Conservation (phyloP, 2,797 vertebrate genomes). For the Melanotaenia maccullochi region DNA sequence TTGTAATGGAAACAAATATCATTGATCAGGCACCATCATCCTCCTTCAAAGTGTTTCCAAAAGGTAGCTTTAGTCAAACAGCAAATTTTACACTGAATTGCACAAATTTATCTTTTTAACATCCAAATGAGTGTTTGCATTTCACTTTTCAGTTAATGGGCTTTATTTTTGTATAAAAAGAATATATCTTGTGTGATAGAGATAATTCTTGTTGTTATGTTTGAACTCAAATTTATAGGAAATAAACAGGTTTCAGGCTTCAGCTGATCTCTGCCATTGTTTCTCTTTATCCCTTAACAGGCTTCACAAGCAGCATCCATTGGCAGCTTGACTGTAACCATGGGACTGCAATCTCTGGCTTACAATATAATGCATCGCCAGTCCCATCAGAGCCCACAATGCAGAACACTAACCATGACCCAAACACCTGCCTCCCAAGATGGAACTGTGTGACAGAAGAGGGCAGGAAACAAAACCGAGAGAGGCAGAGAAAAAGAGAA, state of each 20-base stretch:
- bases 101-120: conserved; percentile 31
- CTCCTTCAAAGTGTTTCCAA: conserved; percentile 30
- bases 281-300: conserved; percentile 47
- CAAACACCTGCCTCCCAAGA: conserved; percentile 68
- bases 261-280: conserved; percentile 25
- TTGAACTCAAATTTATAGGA: conserved; percentile 13
- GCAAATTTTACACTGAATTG: conserved; percentile 39
- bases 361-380: conserved; percentile 74
- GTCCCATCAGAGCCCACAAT: conserved; percentile 76
- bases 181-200: conserved; percentile 19
- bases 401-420: conserved; percentile 73
- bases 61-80: conserved; percentile 43
- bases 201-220: conserved; percentile 15
- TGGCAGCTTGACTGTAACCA: conserved; percentile 56
- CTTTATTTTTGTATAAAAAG: conserved; percentile 29
- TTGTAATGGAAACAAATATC: conserved; percentile 62
- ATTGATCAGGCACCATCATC: conserved; percentile 41
- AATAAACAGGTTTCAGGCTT: conserved; percentile 19
- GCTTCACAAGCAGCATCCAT: conserved; percentile 55
- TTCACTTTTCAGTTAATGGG: conserved; percentile 27
- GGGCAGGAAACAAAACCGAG: conserved; percentile 10
- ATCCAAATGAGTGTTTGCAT: conserved; percentile 12
- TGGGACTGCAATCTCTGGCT: conserved; percentile 58
- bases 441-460: conserved; percentile 3
- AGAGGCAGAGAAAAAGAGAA: neutral